Base-by-base conservation (phyloP, 2,113 vertebrate species). In the Hemibagrus wyckioides region DNA sequence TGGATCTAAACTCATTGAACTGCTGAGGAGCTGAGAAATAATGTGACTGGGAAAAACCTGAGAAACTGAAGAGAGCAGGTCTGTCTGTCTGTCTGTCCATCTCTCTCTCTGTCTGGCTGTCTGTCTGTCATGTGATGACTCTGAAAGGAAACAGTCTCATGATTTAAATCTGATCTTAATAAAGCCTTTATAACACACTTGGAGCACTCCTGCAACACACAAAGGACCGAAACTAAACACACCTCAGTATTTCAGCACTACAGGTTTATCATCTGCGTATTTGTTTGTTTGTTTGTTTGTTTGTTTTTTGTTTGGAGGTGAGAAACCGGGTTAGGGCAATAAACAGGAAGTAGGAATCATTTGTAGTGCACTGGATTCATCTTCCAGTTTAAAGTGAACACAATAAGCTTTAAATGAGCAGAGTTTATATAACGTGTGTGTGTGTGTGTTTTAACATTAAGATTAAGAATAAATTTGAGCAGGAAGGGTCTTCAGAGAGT, bases 101-200 rank as follows among this genome's bases (percentile, higher is more conserved):
- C 19, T 36, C 23, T 48, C 56, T 85, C 36, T 83, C 33, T 36
- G 17, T 52, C 77, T 85, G 6, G 33, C 48, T 44, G 54, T 65
- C 30, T 61, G 50, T 77, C 25, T 73, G 63, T 33, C 36, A 9
- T 33, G 61, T 50, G 86, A 76, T 52, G 41, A 61, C 79, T 75
- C 50, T 30, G 11, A 63, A 86, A 81, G 44, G 11, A 86, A 79
- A 44, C 73, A 54, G 71, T 79, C 79, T 30, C 56, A 41, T 61
- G 65, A 65, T 73, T 71, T 73, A 48, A 59, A 59, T 30, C 10
- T 81, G 61, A 21, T 52, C 25, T 83, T 30, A 80, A 80, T 79
- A 80, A 83, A 83, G 84, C 83, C 28, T 57, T 86, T 84, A n/a
- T 75, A 87, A 83, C 67, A 39, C 67, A 50, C 84, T 84, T 19